phyloP scores from a whole-genome alignment of 2,888 invertebrate species.

The Oxyteleia sp. region DNA sequence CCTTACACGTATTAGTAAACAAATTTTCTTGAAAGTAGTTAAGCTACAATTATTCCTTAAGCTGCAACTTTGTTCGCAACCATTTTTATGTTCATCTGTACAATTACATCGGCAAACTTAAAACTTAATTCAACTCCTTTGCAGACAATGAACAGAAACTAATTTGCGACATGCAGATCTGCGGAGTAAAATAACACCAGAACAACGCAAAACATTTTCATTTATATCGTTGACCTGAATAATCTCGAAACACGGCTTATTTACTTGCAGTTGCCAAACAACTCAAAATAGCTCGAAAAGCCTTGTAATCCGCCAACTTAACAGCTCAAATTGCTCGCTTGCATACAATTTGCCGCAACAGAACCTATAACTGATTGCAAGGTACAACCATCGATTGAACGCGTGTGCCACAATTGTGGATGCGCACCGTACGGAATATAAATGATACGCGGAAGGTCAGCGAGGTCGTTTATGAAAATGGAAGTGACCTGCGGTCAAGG shows the following conservation, averaged over 20 bases:
- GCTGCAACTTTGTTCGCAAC: too few species aligned
- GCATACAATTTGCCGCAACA: conserved; percentile 22
- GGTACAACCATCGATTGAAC: conserved; percentile 11
- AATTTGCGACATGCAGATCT: too few species aligned
- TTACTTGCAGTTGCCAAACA: conserved; percentile 12
- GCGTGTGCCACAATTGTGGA: too few species aligned
- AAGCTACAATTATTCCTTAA: too few species aligned
- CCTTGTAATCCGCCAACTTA: conserved; percentile 14
- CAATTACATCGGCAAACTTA: too few species aligned
- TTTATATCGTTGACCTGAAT: background rate
- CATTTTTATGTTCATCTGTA: too few species aligned
- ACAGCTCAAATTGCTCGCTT: conserved; percentile 17
- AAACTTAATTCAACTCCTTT: too few species aligned
- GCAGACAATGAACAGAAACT: too few species aligned
- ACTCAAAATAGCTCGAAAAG: conserved; percentile 3
- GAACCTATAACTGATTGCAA: conserved; percentile 24
- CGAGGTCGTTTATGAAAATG: conserved; percentile 44
- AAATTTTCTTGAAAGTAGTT: too few species aligned
- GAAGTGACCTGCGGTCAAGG: conserved; percentile 41
- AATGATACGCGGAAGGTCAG: conserved; percentile 27
- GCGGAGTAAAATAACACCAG: background rate
- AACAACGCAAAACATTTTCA: background rate
- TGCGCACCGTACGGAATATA: too few species aligned
- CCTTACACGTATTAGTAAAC: too few species aligned
- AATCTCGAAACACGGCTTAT: conserved; percentile 2